These are phyloP conservation scores for Neoarius graeffei DNA, from an alignment of 2,113 vertebrate genomes.

Conservation along the genomic window DNA sequence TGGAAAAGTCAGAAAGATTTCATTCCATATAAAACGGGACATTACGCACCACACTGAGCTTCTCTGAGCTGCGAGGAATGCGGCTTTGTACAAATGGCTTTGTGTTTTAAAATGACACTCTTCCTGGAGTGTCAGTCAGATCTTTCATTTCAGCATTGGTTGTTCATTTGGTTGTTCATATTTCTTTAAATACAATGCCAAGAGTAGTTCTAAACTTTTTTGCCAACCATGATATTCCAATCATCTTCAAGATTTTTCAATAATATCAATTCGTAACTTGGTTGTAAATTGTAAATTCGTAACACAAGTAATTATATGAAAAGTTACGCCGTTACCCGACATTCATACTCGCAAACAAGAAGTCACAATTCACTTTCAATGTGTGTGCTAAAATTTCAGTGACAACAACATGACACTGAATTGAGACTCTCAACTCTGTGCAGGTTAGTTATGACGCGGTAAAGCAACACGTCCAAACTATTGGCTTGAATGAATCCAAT, in stretches of 20 bases:
- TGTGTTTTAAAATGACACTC: neutral
- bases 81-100: neutral
- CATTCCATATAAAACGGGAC: constrained; percentile 1
- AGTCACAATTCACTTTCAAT: neutral
- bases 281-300: neutral
- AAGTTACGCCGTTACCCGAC: neutral
- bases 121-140: neutral
- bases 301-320: neutral
- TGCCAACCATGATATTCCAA: neutral
- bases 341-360: neutral
- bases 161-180: neutral
- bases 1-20: constrained; percentile 18
- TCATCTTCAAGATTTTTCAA: neutral
- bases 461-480: no score
- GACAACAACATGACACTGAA: neutral
- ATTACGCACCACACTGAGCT: neutral
- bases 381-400: neutral
- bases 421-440: neutral
- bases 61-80: neutral
- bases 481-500: no score
- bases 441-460: neutral
- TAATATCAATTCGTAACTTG: neutral
- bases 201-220: neutral
- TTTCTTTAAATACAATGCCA: neutral
- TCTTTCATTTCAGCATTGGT: neutral